These are phyloP conservation scores for Ictalurus punctatus DNA, from an alignment of 2,113 vertebrate genomes.

Conservation along the genomic window DNA sequence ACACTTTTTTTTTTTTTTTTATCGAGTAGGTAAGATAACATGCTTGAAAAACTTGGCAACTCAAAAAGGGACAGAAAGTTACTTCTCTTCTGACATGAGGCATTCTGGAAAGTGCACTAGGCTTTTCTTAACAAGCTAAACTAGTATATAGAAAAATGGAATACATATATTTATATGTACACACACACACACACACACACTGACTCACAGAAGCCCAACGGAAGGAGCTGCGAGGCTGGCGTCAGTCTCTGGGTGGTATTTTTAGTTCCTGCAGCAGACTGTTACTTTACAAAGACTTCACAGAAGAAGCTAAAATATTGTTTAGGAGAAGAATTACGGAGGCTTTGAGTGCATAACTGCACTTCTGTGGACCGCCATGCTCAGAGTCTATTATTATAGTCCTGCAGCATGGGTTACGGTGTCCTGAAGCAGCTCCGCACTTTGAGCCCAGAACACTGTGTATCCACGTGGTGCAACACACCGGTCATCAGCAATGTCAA, in stretches of 20 bases:
- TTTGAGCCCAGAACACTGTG: neutral
- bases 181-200: slow-evolving; percentile 42
- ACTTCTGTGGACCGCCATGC: neutral
- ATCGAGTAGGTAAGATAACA: neutral
- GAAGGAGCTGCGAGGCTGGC: slow-evolving; percentile 56
- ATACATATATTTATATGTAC: neutral
- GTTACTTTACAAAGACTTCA: neutral
- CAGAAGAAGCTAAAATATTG: slow-evolving; percentile 14
- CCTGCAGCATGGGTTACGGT: neutral
- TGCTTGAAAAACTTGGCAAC: neutral
- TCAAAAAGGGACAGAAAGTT: neutral
- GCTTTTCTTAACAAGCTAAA: slow-evolving; percentile 6
- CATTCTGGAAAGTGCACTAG: neutral
- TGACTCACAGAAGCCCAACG: slow-evolving; percentile 59
- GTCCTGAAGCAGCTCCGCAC: neutral
- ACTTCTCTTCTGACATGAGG: neutral
- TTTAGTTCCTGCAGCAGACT: slow-evolving; percentile 61
- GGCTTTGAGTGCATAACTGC: neutral
- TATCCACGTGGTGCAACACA: neutral
- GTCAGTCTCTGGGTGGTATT: slow-evolving; percentile 68
- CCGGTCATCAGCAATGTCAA: neutral
- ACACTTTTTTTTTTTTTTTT: neutral
- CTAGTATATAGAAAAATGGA: neutral
- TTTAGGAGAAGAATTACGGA: slow-evolving; percentile 26
- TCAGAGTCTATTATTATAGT: neutral